Evolutionary conservation across 2,113 vertebrate genomes (phyloP).

Genomic region (Heterocephalus glaber): DNA sequence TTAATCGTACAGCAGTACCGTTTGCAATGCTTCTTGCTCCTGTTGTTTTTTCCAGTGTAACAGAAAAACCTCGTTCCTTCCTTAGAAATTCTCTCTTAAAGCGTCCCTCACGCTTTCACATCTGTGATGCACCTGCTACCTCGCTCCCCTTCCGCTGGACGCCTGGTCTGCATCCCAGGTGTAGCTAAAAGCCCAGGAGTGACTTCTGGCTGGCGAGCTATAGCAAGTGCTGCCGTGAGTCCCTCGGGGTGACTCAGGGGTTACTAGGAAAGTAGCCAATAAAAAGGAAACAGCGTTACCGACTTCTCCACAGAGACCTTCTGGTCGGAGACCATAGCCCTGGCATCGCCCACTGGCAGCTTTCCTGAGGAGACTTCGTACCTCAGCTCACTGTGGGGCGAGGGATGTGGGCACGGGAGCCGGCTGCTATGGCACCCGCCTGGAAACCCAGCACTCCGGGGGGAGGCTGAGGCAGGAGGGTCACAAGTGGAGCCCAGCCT

Average conservation of each 20-base stretch:
- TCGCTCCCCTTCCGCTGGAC: background rate
- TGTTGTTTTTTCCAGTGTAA: background rate
- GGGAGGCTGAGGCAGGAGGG: background rate
- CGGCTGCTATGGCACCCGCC: background rate
- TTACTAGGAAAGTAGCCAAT: background rate
- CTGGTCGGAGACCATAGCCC: background rate
- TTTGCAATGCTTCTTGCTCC: rapidly evolving
- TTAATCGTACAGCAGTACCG: background rate
- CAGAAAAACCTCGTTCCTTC: background rate
- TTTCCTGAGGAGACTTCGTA: background rate
- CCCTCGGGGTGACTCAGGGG: background rate
- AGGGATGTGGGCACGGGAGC: background rate
- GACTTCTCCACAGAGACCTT: too few relatives aligned
- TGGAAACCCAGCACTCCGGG: background rate
- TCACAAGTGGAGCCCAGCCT: background rate
- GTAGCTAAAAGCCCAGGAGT: background rate
- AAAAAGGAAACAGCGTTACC: background rate
- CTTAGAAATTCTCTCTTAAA: background rate
- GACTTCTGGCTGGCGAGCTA: background rate
- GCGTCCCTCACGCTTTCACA: background rate
- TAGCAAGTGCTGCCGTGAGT: background rate
- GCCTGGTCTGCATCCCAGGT: rapidly evolving
- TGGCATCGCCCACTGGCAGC: background rate
- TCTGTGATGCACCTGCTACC: background rate
- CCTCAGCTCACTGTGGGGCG: background rate